Evolutionary conservation across 2,888 invertebrate species (phyloP).

Genomic region (Pandemis heparana): DNA sequence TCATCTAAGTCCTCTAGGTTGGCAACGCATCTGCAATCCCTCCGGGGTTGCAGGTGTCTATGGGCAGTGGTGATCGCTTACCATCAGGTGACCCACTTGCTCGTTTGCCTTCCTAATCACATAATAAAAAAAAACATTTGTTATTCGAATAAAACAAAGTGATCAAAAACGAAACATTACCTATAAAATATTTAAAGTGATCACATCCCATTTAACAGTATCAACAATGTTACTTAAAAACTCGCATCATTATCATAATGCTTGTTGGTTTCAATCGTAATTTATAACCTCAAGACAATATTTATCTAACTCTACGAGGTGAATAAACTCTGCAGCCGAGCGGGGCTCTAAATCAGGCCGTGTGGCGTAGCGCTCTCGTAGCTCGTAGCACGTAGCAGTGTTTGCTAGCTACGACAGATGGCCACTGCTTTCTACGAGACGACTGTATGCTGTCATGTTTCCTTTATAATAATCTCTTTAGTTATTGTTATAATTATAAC

Average conservation of each 20-base stretch:
- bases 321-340: slow-evolving; percentile 13
- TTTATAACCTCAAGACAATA: background rate
- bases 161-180: too few relatives aligned
- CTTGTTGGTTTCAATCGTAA: background rate
- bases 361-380: slow-evolving; percentile 39
- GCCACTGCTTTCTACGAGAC: slow-evolving; percentile 26
- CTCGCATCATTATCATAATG: background rate
- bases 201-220: too few relatives aligned
- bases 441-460: slow-evolving; percentile 1
- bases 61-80: too few relatives aligned
- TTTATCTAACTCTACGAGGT: slow-evolving; percentile 4
- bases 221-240: too few relatives aligned
- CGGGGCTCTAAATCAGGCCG: slow-evolving; percentile 44
- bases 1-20: too few relatives aligned
- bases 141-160: too few relatives aligned
- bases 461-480: background rate
- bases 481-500: background rate
- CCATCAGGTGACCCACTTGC: too few relatives aligned
- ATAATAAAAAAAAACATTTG: too few relatives aligned
- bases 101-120: too few relatives aligned
- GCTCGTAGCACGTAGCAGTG: slow-evolving; percentile 45
- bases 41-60: too few relatives aligned
- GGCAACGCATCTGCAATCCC: too few relatives aligned
- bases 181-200: too few relatives aligned
- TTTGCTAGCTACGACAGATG: slow-evolving; percentile 37